Evolutionary conservation across 2,113 vertebrate genomes (phyloP).

Genomic region (Cavia porcellus): DNA sequence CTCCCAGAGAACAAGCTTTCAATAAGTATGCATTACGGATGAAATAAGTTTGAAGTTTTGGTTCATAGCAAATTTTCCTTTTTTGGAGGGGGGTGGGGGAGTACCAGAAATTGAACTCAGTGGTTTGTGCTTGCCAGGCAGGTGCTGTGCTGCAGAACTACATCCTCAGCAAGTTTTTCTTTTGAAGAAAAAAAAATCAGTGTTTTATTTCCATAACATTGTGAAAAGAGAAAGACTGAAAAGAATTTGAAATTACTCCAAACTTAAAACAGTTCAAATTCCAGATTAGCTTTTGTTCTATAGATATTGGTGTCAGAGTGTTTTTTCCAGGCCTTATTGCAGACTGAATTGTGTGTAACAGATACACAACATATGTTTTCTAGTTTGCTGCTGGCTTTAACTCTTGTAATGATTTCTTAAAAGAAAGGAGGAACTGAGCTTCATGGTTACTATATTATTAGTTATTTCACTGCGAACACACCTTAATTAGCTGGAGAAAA

Average conservation of each 20-base stretch:
- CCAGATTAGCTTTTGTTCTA: neutral
- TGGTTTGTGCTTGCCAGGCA: too few relatives aligned
- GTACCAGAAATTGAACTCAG: too few relatives aligned
- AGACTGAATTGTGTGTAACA: neutral
- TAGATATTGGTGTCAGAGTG: neutral
- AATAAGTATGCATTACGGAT: neutral
- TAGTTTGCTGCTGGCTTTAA: neutral
- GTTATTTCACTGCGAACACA: neutral
- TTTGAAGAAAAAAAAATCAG: neutral
- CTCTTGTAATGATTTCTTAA: neutral
- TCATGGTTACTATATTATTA: neutral
- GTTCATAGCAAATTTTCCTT: neutral
- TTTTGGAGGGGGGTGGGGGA: too few relatives aligned
- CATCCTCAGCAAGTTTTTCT: neutral
- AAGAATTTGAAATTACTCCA: neutral
- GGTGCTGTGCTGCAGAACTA: too few relatives aligned
- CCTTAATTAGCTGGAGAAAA: conserved; percentile 5
- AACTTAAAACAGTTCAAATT: conserved; percentile 12
- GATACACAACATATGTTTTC: neutral
- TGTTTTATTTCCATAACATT: neutral
- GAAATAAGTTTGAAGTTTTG: neutral
- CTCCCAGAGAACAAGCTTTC: neutral
- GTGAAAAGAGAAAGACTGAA: neutral
- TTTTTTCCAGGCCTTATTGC: neutral
- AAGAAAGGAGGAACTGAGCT: neutral